phyloP scores from a whole-genome alignment of 2,113 vertebrate genomes.

The Phodopus roborovskii region DNA sequence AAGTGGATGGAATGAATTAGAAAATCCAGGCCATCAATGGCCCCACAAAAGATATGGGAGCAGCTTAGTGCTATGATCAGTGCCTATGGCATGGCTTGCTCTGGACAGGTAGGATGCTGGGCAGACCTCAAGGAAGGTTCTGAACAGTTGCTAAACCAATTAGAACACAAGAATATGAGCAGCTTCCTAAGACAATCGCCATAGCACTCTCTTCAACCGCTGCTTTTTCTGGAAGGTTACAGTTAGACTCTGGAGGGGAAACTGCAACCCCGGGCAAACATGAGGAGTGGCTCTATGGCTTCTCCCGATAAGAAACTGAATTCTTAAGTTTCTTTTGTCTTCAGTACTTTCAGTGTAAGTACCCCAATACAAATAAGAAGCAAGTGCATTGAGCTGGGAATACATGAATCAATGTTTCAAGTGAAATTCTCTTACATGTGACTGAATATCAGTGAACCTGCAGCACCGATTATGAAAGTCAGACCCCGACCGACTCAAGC shows the following conservation, averaged over 20 bases:
- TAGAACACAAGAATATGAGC: background rate
- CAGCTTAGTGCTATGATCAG: background rate
- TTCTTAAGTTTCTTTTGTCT: background rate
- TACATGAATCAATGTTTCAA: background rate
- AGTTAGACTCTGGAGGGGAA: background rate
- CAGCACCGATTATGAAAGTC: background rate
- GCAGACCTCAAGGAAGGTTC: background rate
- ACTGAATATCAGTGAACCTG: background rate
- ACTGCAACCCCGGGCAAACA: background rate
- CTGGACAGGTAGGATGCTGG: background rate
- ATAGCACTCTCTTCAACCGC: background rate
- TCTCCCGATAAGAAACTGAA: background rate
- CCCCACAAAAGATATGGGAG: background rate
- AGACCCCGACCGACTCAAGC: background rate
- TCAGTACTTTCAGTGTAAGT: background rate
- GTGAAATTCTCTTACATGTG: background rate
- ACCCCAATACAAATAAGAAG: background rate
- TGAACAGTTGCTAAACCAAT: background rate
- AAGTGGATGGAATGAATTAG: conserved; percentile 30
- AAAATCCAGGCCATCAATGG: background rate
- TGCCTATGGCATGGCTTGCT: background rate
- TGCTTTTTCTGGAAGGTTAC: background rate
- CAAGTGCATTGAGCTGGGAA: background rate
- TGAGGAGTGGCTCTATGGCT: fast-evolving
- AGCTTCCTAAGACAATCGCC: fast-evolving